Evolutionary conservation across 2,888 invertebrate genomes (phyloP).

Genomic region (Drosophila niveifrons): DNA sequence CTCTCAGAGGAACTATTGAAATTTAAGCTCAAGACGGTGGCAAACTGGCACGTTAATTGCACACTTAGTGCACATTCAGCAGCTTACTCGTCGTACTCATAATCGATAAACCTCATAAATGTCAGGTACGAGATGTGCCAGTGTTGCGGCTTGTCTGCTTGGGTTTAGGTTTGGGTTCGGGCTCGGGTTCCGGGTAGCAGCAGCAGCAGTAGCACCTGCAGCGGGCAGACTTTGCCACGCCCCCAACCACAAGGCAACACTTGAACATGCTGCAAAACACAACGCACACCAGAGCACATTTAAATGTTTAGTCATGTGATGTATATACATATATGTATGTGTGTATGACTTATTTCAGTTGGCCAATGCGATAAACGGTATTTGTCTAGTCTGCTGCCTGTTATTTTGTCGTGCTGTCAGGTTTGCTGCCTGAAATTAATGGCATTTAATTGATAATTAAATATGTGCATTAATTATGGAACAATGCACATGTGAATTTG

Average conservation of each 20-base stretch:
- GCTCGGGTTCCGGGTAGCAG: too few species aligned
- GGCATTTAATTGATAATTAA: conserved; percentile 66
- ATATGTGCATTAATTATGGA: conserved; percentile 59
- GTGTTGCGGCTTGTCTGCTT: conserved; percentile 17
- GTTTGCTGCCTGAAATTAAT: conserved; percentile 45
- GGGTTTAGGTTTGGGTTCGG: background rate
- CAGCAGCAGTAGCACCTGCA: conserved; percentile 50
- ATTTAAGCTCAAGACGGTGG: conserved; percentile 38
- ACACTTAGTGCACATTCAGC: conserved; percentile 58
- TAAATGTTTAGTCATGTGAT: conserved; percentile 12
- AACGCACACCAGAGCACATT: conserved; percentile 15
- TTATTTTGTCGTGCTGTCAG: conserved; percentile 3
- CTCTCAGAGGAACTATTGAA: conserved; percentile 11
- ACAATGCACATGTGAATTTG: conserved; percentile 5
- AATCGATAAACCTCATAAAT: conserved; percentile 70
- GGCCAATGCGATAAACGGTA: conserved; percentile 40
- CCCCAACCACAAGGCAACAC: conserved; percentile 50
- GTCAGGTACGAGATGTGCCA: conserved; percentile 33
- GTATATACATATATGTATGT: conserved; percentile 11
- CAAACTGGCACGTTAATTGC: conserved; percentile 66
- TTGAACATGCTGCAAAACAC: conserved; percentile 40
- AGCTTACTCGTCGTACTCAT: conserved; percentile 44
- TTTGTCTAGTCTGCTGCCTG: conserved; percentile 32
- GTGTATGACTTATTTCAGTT: conserved; percentile 32
- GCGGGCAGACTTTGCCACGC: conserved; percentile 7